A percentile compares a stretch with the other conserved stretches of the same genome.
phyloP scores from a whole-genome alignment of 35 echinoderm and acorn worm genomes.

The Holothuria glaberrima region DNA sequence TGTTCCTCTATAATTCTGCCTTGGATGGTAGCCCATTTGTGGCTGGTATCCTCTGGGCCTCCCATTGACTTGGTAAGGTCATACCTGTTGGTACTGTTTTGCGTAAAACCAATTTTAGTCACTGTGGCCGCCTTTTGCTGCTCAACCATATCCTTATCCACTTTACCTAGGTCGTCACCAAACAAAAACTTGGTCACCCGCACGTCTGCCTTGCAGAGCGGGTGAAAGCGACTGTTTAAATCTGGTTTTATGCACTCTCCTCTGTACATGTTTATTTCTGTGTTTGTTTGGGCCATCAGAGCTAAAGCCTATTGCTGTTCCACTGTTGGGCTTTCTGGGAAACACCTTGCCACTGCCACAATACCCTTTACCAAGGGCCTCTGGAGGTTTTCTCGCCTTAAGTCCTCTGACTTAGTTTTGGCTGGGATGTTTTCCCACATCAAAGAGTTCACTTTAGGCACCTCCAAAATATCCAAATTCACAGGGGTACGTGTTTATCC shows the following conservation, averaged over 20 bases:
- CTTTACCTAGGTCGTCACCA: constrained; percentile 43
- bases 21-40: neutral
- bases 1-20: neutral
- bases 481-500: constrained; percentile 33
- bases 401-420: neutral
- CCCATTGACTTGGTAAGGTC: constrained; percentile 16
- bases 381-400: constrained; percentile 11
- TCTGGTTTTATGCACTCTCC: too few relatives aligned
- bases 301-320: constrained; percentile 5
- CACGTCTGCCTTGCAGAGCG: neutral
- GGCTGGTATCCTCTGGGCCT: neutral
- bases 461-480: neutral
- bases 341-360: neutral
- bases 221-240: neutral
- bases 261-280: neutral
- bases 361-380: neutral
- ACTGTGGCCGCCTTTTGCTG: constrained; percentile 26
- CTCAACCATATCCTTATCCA: constrained; percentile 32
- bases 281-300: neutral
- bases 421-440: constrained; percentile 49
- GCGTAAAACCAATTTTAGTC: constrained; percentile 44
- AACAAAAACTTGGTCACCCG: constrained; percentile 22
- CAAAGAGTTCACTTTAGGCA: constrained; percentile 34
- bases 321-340: neutral
- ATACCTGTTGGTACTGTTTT: constrained; percentile 3